A percentile compares a stretch with the other conserved stretches of the same genome.
phyloP scores from a whole-genome alignment of 2,888 invertebrate species.

The Allolobophora icterica region DNA sequence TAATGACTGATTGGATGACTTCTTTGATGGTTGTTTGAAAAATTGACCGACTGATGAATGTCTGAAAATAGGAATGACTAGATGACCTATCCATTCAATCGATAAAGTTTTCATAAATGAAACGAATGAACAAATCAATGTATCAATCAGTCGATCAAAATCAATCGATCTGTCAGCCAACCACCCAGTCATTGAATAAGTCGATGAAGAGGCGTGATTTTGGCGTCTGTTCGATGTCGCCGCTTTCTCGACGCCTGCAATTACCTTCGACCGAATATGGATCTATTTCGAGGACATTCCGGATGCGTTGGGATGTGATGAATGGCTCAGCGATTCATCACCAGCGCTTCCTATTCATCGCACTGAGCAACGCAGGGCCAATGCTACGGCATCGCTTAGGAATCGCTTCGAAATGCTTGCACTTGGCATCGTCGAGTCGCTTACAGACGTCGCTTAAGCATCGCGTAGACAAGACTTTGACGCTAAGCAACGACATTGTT shows the following conservation, averaged over 20 bases:
- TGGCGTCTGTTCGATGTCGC: not conserved
- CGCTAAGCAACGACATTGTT: not conserved
- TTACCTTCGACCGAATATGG: not conserved
- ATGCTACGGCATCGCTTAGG: not conserved
- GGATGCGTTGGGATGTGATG: slow-evolving; percentile 10
- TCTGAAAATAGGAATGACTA: too few species aligned
- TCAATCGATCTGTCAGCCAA: not conserved
- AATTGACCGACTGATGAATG: too few species aligned
- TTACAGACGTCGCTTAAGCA: not conserved
- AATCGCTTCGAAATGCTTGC: not conserved
- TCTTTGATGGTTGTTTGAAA: too few species aligned
- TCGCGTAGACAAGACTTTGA: not conserved
- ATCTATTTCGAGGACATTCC: not conserved
- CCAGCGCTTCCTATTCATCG: not conserved
- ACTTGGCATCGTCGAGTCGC: not conserved
- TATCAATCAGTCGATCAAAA: not conserved
- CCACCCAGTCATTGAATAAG: not conserved
- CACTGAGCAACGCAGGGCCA: not conserved
- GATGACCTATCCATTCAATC: not conserved
- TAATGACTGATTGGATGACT: too few species aligned
- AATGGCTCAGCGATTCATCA: not conserved
- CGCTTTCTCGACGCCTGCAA: not conserved
- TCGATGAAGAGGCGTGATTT: not conserved
- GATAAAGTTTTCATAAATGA: not conserved
- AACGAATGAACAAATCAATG: not conserved